These are phyloP conservation scores for Diceros bicornis DNA, from an alignment of 2,797 vertebrate species.

Conservation along the genomic window DNA sequence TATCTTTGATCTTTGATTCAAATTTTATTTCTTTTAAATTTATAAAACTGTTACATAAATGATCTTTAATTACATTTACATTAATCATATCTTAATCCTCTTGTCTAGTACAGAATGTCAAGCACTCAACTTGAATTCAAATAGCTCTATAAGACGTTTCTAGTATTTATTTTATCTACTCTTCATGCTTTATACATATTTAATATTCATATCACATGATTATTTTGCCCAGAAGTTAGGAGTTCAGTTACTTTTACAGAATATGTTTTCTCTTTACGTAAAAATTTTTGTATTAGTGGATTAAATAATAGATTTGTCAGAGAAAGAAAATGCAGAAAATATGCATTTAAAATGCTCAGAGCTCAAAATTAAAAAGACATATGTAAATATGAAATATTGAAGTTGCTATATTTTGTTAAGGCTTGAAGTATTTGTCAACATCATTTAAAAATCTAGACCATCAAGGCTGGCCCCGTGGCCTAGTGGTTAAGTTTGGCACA, in stretches of 20 bases:
- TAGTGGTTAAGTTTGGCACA: too few relatives aligned
- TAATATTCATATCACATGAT: background rate
- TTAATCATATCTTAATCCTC: background rate
- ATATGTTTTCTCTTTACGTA: background rate
- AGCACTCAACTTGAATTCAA: background rate
- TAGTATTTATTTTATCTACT: background rate
- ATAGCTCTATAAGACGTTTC: background rate
- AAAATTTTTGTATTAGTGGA: background rate
- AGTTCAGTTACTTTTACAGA: background rate
- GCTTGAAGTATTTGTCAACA: background rate
- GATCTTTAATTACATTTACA: background rate
- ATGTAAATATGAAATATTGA: background rate
- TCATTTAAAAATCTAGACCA: conserved; percentile 45
- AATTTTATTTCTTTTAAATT: conserved; percentile 31
- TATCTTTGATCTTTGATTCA: background rate
- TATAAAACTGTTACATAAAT: background rate
- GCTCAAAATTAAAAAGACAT: background rate
- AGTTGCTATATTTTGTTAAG: background rate
- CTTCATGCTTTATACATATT: background rate
- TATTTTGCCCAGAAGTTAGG: background rate
- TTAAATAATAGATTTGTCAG: background rate
- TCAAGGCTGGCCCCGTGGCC: background rate
- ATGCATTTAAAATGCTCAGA: background rate
- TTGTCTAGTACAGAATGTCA: background rate
- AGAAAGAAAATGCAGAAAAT: background rate